These are phyloP conservation scores for Macrophya alboannulata DNA, from an alignment of 2,888 invertebrate species.

Conservation along the genomic window DNA sequence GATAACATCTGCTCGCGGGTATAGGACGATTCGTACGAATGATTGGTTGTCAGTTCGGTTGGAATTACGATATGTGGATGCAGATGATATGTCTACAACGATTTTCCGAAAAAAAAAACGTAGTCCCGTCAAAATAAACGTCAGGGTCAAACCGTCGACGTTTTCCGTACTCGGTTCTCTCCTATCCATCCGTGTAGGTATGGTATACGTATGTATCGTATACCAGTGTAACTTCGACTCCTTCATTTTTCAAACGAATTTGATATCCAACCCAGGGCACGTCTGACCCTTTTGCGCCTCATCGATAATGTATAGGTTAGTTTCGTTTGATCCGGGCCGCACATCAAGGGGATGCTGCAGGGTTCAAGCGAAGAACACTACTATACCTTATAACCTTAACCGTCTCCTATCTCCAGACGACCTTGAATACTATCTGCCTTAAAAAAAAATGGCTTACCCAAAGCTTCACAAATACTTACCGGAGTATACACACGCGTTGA, in stretches of 20 bases:
- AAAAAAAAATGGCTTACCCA: background rate
- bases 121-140: constrained; percentile 6
- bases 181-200: background rate
- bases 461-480: background rate
- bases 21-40: constrained; percentile 1
- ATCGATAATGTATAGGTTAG: constrained; percentile 46
- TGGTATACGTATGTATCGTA: background rate
- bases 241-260: constrained; percentile 35
- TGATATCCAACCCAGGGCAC: constrained; percentile 30
- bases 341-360: constrained; percentile 8
- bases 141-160: background rate
- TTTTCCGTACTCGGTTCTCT: background rate
- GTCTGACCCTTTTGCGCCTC: constrained; percentile 47
- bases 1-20: constrained; percentile 17
- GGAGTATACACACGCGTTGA: background rate
- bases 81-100: constrained; percentile 12
- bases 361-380: background rate
- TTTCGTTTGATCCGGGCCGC: constrained; percentile 43
- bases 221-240: background rate
- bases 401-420: constrained; percentile 33
- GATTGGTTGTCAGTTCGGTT: constrained; percentile 12
- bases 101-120: background rate
- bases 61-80: constrained; percentile 20
- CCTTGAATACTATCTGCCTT: constrained; percentile 28
- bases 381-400: background rate